phyloP scores from a whole-genome alignment of 1,140 invertebrate genomes.

The Penaeus japonicus region DNA sequence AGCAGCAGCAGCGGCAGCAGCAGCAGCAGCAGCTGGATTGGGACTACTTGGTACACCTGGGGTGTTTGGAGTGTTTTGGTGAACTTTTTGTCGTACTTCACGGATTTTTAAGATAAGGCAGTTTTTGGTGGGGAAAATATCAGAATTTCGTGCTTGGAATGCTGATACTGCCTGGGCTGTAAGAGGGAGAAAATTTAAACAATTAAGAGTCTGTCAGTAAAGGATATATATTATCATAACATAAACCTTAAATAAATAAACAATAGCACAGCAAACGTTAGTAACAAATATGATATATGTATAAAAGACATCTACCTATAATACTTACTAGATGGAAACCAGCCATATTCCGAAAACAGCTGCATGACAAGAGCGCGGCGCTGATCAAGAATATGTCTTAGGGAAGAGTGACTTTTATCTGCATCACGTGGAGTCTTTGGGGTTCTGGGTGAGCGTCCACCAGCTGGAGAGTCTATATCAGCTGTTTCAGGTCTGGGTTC shows the following conservation, averaged over 20 bases:
- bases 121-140: conserved; percentile 92
- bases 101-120: conserved; percentile 95
- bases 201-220: no score
- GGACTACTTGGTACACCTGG: conserved; percentile 55
- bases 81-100: conserved; percentile 93
- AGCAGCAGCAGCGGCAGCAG: no score
- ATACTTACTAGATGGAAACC: conserved; percentile 78
- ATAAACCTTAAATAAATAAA: no score
- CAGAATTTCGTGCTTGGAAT: conserved; percentile 88
- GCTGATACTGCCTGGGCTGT: conserved; percentile 84
- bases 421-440: conserved; percentile 82
- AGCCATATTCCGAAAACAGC: conserved; percentile 89
- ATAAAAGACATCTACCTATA: no score
- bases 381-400: conserved; percentile 83
- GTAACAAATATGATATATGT: no score
- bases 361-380: conserved; percentile 90
- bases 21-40: conserved; percentile 47
- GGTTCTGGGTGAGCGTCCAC: conserved; percentile 79
- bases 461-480: conserved; percentile 57
- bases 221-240: no score
- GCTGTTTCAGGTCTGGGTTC: conserved; percentile 30
- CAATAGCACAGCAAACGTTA: background rate
- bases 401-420: conserved; percentile 76
- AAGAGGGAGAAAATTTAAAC: conserved; percentile 15
- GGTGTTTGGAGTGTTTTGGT: conserved; percentile 55